Percentiles rank a stretch among this genome's conserved stretches.
Evolutionary conservation across 1,140 invertebrate genomes (phyloP).

Genomic region (Hetaerina americana): DNA sequence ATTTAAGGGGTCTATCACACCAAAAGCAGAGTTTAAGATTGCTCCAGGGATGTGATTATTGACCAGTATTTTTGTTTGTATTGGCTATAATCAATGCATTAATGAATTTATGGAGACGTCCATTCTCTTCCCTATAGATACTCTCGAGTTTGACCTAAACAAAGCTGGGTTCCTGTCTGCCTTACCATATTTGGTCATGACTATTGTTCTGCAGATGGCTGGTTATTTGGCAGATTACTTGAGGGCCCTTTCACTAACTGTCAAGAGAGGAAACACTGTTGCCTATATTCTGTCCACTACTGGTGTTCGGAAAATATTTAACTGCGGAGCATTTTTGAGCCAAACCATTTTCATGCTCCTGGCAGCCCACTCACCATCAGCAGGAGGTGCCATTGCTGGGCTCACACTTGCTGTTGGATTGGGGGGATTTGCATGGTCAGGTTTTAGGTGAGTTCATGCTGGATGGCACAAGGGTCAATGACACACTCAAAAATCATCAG

Average conservation of each 20-base stretch:
- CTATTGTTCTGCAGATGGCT: conserved; percentile 57
- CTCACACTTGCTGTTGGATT: conserved; percentile 74
- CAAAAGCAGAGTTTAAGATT: too few relatives aligned
- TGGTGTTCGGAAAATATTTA: conserved; percentile 52
- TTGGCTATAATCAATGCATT: too few relatives aligned
- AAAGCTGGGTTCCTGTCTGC: conserved; percentile 70
- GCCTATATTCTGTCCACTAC: conserved; percentile 1
- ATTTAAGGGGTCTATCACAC: too few relatives aligned
- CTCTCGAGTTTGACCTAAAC: conserved; percentile 52
- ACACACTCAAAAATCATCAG: too few relatives aligned
- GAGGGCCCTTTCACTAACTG: conserved; percentile 24
- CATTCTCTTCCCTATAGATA: conserved; percentile 40
- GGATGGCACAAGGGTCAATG: too few relatives aligned
- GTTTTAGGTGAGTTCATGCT: conserved; percentile 60
- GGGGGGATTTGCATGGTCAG: conserved; percentile 79
- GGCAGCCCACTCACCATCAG: conserved; percentile 51
- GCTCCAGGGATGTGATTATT: too few relatives aligned
- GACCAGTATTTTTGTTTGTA: too few relatives aligned
- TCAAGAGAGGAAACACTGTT: background rate
- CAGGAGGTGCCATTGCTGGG: conserved; percentile 52
- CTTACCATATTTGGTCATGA: conserved; percentile 76
- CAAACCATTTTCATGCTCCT: conserved; percentile 75
- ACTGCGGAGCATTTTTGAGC: conserved; percentile 61
- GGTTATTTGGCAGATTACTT: conserved; percentile 72
- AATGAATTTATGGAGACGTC: too few relatives aligned